Percentiles rank a stretch among this genome's conserved stretches.
Evolutionary conservation across 2,797 vertebrate genomes (phyloP).

Genomic region (Gymnothorax reevesii): DNA sequence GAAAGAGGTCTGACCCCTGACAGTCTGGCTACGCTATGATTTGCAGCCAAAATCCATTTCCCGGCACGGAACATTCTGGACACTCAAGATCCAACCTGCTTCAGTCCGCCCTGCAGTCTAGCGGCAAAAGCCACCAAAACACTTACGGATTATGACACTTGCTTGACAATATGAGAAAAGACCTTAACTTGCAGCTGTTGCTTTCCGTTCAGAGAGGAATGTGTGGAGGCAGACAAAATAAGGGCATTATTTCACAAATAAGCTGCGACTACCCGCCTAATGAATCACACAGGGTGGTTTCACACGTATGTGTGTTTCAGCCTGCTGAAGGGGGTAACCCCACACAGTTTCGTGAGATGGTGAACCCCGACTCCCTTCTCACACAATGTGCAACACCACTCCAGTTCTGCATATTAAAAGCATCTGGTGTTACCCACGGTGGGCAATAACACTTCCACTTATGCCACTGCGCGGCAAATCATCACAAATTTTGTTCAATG

Average conservation of each 20-base stretch:
- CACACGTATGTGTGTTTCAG: neutral
- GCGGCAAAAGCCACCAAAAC: neutral
- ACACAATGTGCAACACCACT: neutral
- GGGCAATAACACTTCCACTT: neutral
- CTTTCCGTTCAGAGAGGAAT: neutral
- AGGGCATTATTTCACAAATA: slow-evolving; percentile 16
- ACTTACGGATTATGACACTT: neutral
- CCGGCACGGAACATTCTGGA: slow-evolving; percentile 41
- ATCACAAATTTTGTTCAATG: no score
- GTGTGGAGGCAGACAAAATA: slow-evolving; percentile 19
- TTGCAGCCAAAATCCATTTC: slow-evolving; percentile 52
- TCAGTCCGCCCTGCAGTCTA: neutral
- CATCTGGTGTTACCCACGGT: neutral
- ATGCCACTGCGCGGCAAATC: neutral
- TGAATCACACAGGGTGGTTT: neutral
- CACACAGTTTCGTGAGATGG: neutral
- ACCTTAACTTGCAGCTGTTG: slow-evolving; percentile 14
- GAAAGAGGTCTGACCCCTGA: slow-evolving; percentile 40
- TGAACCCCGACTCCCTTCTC: neutral
- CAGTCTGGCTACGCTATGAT: slow-evolving; percentile 64
- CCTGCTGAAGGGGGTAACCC: neutral
- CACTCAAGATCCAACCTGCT: neutral
- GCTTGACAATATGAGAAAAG: neutral
- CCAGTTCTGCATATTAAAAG: neutral
- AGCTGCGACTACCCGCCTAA: neutral